Percentiles rank a stretch among this genome's conserved stretches.
These are phyloP conservation scores for Polyommatus iphigenia DNA, from an alignment of 2,888 invertebrate genomes.

Conservation along the genomic window DNA sequence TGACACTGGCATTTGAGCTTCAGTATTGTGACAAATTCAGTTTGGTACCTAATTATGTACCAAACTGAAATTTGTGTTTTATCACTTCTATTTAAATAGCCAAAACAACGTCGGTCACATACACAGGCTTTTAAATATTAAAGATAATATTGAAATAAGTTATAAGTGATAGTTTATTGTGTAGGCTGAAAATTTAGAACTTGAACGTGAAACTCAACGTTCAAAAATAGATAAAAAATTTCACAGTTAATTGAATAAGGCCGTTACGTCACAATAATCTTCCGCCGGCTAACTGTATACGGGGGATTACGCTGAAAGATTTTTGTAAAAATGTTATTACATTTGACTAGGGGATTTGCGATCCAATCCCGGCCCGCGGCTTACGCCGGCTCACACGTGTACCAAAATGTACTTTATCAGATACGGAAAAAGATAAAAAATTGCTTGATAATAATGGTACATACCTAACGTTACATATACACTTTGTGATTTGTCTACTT, in stretches of 20 bases:
- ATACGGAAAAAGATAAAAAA: constrained; percentile 22
- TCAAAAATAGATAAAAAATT: neutral
- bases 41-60: too few relatives aligned
- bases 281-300: constrained; percentile 37
- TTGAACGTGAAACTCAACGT: neutral
- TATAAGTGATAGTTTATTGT: too few relatives aligned
- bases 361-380: constrained; percentile 41
- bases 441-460: neutral
- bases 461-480: neutral
- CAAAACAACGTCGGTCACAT: too few relatives aligned
- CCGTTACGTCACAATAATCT: constrained; percentile 34
- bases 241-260: constrained; percentile 24
- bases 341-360: constrained; percentile 43
- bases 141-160: too few relatives aligned
- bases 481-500: neutral
- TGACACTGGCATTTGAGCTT: too few relatives aligned
- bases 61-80: too few relatives aligned
- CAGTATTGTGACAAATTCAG: too few relatives aligned
- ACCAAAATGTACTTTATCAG: constrained; percentile 35
- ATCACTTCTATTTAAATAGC: too few relatives aligned
- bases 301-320: constrained; percentile 44
- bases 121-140: too few relatives aligned
- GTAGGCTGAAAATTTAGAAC: neutral
- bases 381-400: constrained; percentile 38
- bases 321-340: constrained; percentile 45